phyloP scores from a whole-genome alignment of 1,140 invertebrate species.

The Lepidurus packardi region DNA sequence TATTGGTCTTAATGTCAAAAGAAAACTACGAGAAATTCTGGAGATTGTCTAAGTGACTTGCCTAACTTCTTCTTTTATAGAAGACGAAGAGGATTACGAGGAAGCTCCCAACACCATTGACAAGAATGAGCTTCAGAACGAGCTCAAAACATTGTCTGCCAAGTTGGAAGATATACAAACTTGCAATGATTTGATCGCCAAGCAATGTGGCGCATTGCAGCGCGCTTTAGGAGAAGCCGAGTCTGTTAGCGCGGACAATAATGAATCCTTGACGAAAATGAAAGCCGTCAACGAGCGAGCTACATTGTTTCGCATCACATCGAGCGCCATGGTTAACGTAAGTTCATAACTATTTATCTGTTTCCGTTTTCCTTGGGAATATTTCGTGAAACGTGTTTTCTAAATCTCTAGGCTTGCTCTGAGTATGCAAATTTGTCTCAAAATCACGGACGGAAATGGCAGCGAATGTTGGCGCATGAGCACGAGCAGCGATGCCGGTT shows the following conservation, averaged over 20 bases:
- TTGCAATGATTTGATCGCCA: conserved; percentile 81
- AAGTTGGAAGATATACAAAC: conserved; percentile 81
- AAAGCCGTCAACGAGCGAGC: conserved; percentile 83
- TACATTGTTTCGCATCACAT: conserved; percentile 86
- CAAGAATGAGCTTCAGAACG: conserved; percentile 53
- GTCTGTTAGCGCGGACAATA: conserved; percentile 50
- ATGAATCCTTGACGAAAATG: conserved; percentile 48
- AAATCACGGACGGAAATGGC: conserved; percentile 81
- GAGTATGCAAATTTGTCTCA: conserved; percentile 84
- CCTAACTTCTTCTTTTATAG: conserved; percentile 44
- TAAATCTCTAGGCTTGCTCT: conserved; percentile 63
- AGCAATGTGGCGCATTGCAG: conserved; percentile 78
- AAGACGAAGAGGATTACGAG: conserved; percentile 72
- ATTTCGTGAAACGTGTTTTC: conserved; percentile 27
- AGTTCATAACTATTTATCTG: conserved; percentile 45
- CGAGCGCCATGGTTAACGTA: conserved; percentile 93
- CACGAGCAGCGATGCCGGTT: conserved; percentile 87
- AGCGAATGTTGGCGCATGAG: conserved; percentile 84
- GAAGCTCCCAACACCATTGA: conserved; percentile 45
- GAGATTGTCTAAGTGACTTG: no score
- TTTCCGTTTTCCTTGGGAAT: not conserved
- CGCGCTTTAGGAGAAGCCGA: conserved; percentile 55
- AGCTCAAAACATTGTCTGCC: conserved; percentile 55
- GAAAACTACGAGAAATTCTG: no score
- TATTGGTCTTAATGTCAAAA: no score